Evolutionary conservation across 2,113 vertebrate genomes (phyloP).

Genomic region (Coptodon bakossiorum): DNA sequence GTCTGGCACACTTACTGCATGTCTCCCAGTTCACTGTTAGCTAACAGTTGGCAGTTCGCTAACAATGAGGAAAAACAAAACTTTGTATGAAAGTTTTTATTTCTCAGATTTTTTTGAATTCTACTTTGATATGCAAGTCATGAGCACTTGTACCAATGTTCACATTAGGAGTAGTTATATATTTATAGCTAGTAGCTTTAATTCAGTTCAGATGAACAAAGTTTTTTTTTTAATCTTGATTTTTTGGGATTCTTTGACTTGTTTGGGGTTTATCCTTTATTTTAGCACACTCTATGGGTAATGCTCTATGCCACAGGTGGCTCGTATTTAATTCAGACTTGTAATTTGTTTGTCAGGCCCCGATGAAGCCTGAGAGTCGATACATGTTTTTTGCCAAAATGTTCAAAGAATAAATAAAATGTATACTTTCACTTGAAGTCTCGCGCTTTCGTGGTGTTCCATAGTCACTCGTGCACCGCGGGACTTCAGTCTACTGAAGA

Average conservation of each 20-base stretch:
- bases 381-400: neutral
- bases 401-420: too few relatives aligned
- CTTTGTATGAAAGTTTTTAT: neutral
- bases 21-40: neutral
- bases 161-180: neutral
- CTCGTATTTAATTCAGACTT: neutral
- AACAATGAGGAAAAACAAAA: neutral
- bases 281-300: neutral
- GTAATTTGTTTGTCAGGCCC: neutral
- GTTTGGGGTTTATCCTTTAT: neutral
- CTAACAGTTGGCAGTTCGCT: neutral
- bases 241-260: neutral
- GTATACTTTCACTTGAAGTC: neutral
- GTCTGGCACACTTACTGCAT: neutral
- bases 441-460: neutral
- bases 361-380: neutral
- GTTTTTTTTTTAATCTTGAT: neutral
- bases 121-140: neutral
- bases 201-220: neutral
- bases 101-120: neutral
- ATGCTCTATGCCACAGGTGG: neutral
- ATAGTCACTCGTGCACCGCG: neutral
- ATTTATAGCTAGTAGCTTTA: neutral
- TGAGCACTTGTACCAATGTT: neutral
- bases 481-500: neutral